A percentile compares a stretch with the other conserved stretches of the same genome.
phyloP scores from a whole-genome alignment of 2,113 vertebrate species.

The Cygnus buccinator region DNA sequence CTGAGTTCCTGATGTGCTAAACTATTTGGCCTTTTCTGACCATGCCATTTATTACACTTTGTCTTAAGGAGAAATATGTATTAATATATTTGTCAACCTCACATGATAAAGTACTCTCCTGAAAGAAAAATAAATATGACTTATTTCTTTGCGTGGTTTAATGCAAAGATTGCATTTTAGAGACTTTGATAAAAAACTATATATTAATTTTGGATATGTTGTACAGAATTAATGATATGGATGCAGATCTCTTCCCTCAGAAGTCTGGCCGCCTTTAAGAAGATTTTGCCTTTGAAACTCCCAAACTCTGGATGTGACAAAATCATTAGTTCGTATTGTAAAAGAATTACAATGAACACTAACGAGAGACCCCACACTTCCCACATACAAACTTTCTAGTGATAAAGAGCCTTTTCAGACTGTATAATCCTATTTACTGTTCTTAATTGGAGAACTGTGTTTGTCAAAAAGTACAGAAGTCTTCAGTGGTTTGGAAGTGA shows the following conservation, averaged over 20 bases:
- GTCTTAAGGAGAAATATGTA: neutral
- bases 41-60: neutral
- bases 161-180: conserved; percentile 28
- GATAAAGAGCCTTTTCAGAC: conserved; percentile 81
- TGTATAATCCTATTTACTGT: conserved; percentile 81
- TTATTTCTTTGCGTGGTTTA: neutral
- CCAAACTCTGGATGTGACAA: conserved; percentile 50
- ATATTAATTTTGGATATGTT: conserved; percentile 25
- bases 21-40: neutral
- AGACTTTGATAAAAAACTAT: neutral
- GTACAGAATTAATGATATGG: neutral
- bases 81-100: neutral
- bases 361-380: conserved; percentile 58
- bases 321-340: conserved; percentile 61
- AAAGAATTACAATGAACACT: conserved; percentile 69
- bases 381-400: conserved; percentile 73
- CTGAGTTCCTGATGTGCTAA: neutral
- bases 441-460: conserved; percentile 79
- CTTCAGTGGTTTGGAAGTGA: conserved; percentile 75
- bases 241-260: conserved; percentile 17
- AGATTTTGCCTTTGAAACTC: conserved; percentile 63
- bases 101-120: neutral
- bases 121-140: neutral
- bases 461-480: conserved; percentile 81
- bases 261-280: conserved; percentile 31